Base-by-base conservation (phyloP, 2,888 invertebrate species). In the Euproctis similis region DNA sequence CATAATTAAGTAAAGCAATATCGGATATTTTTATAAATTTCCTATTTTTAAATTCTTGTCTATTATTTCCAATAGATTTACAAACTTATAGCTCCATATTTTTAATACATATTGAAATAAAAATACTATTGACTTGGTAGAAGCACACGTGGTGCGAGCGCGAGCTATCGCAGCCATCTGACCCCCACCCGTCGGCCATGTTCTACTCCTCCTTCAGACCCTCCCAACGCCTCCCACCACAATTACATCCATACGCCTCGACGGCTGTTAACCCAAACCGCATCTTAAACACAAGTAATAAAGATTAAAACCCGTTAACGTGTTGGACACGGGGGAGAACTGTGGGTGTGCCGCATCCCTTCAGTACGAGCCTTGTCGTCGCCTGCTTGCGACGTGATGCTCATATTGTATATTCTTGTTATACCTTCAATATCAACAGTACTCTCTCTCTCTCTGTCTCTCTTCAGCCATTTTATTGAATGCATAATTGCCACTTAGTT, bases 171-270 rank as follows among this genome's bases (percentile, higher is more conserved):
- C 59, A 55, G 69, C 65, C 69, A 69, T 73, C 71, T 81, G 76
- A 53, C 74, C 80, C 81, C 80, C 75, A 59, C 6, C 75, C 62
- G 70, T 52, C 70, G 53, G 69, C 78, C 75, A 72, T 70, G 58
- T 69, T 72, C 74, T 63, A 75, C 78, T 65, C 81, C 80, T 70
- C 82, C 80, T 77, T 59, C 61, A 57, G 72, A 47, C 64, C 77
- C 81, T 71, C 82, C 81, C 77, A 78, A 65, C 80, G 78, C 81
- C 81, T 65, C 68, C 76, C 72, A 63, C 73, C 66, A 62, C 74
- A 70, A 73, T 73, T 71, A 76, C 63, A 63, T 52, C 59, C 62
- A 64, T 60, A 64, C 59, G 58, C 54, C 56, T 57, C 57, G 54
- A 56, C 59, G 56, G 40, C 59, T 59, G 57, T 47, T 67, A 55